Conservation (phyloP, 2,888 invertebrate species). For the Drosophila rellima region DNA sequence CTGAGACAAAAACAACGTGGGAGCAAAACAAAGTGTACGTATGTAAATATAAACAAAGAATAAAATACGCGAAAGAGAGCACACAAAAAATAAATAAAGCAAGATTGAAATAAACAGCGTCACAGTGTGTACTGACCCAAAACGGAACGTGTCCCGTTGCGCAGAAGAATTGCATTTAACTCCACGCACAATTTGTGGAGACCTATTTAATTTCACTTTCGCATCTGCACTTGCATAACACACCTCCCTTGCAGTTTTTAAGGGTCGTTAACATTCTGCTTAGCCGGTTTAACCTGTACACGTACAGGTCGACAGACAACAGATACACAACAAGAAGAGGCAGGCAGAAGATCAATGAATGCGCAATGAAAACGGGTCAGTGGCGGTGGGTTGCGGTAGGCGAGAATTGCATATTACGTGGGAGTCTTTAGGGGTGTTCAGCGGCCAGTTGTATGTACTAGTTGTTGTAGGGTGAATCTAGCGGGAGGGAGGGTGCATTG, state of each 20-base stretch:
- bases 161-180: slow-evolving; percentile 16
- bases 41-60: slow-evolving; percentile 78
- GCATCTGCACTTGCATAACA: slow-evolving; percentile 54
- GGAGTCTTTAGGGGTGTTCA: slow-evolving; percentile 56
- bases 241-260: slow-evolving; percentile 47
- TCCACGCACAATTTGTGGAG: slow-evolving; percentile 4
- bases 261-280: slow-evolving; percentile 66
- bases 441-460: not conserved
- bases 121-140: slow-evolving; percentile 45
- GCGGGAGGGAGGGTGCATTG: slow-evolving; percentile 9
- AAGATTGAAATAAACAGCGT: slow-evolving; percentile 21
- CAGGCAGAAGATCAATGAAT: slow-evolving; percentile 69
- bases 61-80: slow-evolving; percentile 59
- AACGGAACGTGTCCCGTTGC: slow-evolving; percentile 28
- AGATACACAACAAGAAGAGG: slow-evolving; percentile 72
- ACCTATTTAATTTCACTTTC: slow-evolving; percentile 37
- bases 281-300: slow-evolving; percentile 69
- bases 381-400: slow-evolving; percentile 56
- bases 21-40: slow-evolving; percentile 68
- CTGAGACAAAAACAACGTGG: slow-evolving; percentile 53
- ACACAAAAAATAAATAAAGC: slow-evolving; percentile 28
- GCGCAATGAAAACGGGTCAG: slow-evolving; percentile 78
- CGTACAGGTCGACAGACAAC: slow-evolving; percentile 40
- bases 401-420: slow-evolving; percentile 53
- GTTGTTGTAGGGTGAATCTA: not conserved